Base-by-base conservation (phyloP, 1,140 invertebrate genomes). In the Drosophila yakuba region DNA sequence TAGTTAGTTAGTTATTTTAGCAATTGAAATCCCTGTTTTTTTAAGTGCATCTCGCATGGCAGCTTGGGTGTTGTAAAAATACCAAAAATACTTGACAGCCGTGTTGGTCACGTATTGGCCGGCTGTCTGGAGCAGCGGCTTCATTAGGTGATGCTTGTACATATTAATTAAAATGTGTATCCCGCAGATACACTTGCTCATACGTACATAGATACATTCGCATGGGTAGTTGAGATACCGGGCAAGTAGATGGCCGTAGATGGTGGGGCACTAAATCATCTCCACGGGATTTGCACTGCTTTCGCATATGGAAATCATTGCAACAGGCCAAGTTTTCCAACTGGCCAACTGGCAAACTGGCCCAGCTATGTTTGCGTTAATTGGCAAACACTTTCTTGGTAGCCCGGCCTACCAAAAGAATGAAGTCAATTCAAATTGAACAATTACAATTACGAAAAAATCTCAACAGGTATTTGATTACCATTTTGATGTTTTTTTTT, bases 61-160 rank as follows among this genome's bases (percentile, higher is more conserved):
- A 80, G 50, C 73, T 86, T 63, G 52, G 74, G 73, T 84, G 84
- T 72, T 89, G 84, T 89, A 80, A 84, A 89, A 89, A 89, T 89
- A 78, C 85, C 85, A 84, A 89, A 89, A 89, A 89, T 89, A 89
- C 80, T 80, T 52, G 60, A 45, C 59, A 32, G 64, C 63, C 68
- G 79, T 62, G 66, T 88, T 84, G 80, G 64, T 86, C 79, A 88
- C 83, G 80, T 83, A 63, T 47, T 47, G 54, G 66, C 47, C 25
- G 17, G 55, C 39, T 62, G 56, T 69, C 50, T 44, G 66, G 68
- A 47, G 11, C 67, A 48, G 80, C 72, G 44, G 77, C 80, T 84
- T 89, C 84, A 89, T 89, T 89, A 89, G 80, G 84, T 85, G 85
- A 78, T 75, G 73, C 80, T 74, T 64, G 84, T 88, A 89, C 84